A percentile compares a stretch with the other conserved stretches of the same genome.
Conservation (phyloP, 1,140 invertebrate species). For the Aphelinus atriplicis region DNA sequence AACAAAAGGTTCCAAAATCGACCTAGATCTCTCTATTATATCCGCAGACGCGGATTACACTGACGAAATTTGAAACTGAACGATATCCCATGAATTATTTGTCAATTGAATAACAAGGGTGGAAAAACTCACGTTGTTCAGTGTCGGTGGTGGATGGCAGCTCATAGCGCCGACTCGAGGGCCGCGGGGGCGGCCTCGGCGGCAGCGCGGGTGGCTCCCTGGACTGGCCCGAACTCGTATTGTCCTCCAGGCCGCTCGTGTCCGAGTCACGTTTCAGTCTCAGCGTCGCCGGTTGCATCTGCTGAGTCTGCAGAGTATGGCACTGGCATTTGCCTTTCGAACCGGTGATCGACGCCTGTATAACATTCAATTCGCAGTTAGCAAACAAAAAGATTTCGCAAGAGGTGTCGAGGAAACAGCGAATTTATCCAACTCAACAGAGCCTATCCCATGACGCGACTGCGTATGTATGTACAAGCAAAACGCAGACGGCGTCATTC, state of each 20-base stretch:
- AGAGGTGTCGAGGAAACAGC: no score
- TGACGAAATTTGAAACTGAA: neutral
- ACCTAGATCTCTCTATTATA: no score
- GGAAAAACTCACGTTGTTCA: conserved; percentile 56
- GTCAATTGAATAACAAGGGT: neutral
- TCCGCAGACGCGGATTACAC: neutral
- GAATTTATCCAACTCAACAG: no score
- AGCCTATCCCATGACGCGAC: no score
- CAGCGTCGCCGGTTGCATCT: conserved; percentile 50
- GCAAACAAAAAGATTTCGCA: no score
- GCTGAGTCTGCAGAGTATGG: conserved; percentile 56
- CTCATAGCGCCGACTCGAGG: conserved; percentile 59
- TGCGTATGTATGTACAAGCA: no score
- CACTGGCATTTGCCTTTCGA: conserved; percentile 60
- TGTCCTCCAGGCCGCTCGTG: conserved; percentile 47
- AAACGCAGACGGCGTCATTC: no score
- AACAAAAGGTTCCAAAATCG: no score
- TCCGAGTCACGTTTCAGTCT: conserved; percentile 45
- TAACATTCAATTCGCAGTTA: neutral
- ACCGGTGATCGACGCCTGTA: neutral
- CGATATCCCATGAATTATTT: neutral
- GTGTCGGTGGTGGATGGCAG: conserved; percentile 43
- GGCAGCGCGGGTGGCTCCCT: conserved; percentile 63
- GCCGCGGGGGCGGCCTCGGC: conserved; percentile 60
- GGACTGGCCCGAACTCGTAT: neutral